Conservation (phyloP, 1,140 invertebrate species). For the Drosophila micromelanica region DNA sequence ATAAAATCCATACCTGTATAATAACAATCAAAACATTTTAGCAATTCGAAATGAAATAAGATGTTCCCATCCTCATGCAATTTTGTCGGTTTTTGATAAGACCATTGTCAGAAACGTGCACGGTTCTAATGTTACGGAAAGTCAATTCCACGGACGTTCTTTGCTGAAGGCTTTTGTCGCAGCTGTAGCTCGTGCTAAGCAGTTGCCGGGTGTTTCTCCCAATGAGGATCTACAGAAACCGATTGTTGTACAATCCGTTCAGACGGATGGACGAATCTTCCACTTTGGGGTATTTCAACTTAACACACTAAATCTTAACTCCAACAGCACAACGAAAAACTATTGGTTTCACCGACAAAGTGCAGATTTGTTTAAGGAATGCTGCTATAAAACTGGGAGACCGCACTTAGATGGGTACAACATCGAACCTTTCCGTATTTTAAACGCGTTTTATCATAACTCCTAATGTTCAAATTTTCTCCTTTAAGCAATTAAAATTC, state of each 20-base stretch:
- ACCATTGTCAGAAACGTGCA: constrained; percentile 88
- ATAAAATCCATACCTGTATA: neutral
- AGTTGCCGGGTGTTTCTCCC: constrained; percentile 88
- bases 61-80: constrained; percentile 89
- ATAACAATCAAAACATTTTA: constrained; percentile 62
- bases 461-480: constrained; percentile 41
- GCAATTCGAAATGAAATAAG: constrained; percentile 85
- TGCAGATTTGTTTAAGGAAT: constrained; percentile 88
- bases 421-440: constrained; percentile 90
- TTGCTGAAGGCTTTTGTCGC: constrained; percentile 90
- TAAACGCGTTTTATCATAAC: constrained; percentile 91
- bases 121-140: constrained; percentile 87
- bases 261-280: constrained; percentile 90
- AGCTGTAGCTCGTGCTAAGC: constrained; percentile 89
- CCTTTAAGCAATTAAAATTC: constrained; percentile 11
- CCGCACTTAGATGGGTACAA: constrained; percentile 91
- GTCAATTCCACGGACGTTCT: constrained; percentile 88
- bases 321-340: constrained; percentile 88
- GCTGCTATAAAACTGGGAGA: constrained; percentile 87
- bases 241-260: constrained; percentile 92
- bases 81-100: constrained; percentile 89
- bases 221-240: constrained; percentile 87
- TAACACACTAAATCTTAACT: constrained; percentile 91
- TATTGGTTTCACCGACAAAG: constrained; percentile 89
- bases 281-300: constrained; percentile 93